Evolutionary conservation across 2,888 invertebrate species (phyloP), one percentile per base, ranked within the genome.

Genomic region (Catocala nupta): DNA sequence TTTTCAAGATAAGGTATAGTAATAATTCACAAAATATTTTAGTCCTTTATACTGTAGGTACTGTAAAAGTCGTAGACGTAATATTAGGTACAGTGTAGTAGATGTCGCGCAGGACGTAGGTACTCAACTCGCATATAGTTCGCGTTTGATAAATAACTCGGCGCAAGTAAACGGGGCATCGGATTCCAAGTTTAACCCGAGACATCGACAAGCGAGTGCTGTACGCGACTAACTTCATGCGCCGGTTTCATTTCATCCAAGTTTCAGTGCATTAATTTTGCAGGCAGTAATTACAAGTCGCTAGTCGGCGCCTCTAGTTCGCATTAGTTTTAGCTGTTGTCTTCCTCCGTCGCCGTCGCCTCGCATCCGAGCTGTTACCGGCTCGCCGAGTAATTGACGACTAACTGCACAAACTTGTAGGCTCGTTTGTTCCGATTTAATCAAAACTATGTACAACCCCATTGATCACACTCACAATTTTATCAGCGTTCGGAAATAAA

Each of bases 261-360:
- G 91, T 92, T 91, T 89, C 87, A 86, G 88, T 91, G 91, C 92
- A 93, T 93, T 93, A 92, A 92, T 93, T 92, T 92, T 93, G 91
- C 91, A 92, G 82, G 88, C 89, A 86, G 92, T 93, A 93, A 93
- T 93, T 93, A 93, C 91, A 90, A 91, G 91, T 90, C 89, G 83
- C 88, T 85, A 89, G 89, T 88, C 88, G 90, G 84, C 90, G 87
- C 86, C 85, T 87, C 86, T 83, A 88, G 87, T 91, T 90, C 86
- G 85, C 89, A 89, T 93, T 90, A 93, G 90, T 92, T 90, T 86
- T 86, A 88, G 86, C 86, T 84, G 88, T 87, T 89, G 89, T 89
- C 87, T 90, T 85, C 85, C 78, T 77, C 76, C 80, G 80, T 85
- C 84, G 25, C 25, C 25, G 25, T 25, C 25, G 83, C 77, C 77